These are phyloP conservation scores for Pristionchus maxplancki DNA, from an alignment of 2,888 invertebrate species.

Conservation along the genomic window DNA sequence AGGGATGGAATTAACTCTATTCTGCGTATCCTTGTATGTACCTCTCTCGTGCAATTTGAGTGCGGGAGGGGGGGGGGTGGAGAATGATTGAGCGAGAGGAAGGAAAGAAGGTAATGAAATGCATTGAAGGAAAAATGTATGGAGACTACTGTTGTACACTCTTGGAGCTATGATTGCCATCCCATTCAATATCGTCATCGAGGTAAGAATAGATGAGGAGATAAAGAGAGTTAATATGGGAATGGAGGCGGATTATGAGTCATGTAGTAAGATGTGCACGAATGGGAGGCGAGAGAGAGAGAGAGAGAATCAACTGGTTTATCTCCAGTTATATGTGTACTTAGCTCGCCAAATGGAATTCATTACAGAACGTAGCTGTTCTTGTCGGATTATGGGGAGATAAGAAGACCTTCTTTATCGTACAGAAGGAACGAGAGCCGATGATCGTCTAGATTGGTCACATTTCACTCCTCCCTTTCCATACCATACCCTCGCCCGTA, in stretches of 20 bases:
- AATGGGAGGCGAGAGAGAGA: background rate
- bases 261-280: background rate
- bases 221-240: background rate
- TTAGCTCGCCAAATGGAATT: background rate
- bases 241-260: background rate
- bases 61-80: background rate
- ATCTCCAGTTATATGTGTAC: no score
- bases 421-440: constrained; percentile 86
- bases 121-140: constrained; percentile 70
- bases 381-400: constrained; percentile 94
- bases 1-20: constrained; percentile 31
- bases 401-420: constrained; percentile 97
- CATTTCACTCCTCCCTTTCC: constrained; percentile 9
- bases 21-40: constrained; percentile 33
- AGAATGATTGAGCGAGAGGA: background rate
- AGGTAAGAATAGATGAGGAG: constrained; percentile 81
- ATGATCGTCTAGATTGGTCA: constrained; percentile 39
- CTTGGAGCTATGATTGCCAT: constrained; percentile 91
- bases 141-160: constrained; percentile 72
- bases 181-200: constrained; percentile 93
- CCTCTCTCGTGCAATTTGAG: constrained; percentile 21
- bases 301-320: background rate
- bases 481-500: background rate
- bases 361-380: constrained; percentile 91
- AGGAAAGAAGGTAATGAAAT: background rate